phyloP scores from a whole-genome alignment of 2,113 vertebrate species.

The Megalops atlanticus region DNA sequence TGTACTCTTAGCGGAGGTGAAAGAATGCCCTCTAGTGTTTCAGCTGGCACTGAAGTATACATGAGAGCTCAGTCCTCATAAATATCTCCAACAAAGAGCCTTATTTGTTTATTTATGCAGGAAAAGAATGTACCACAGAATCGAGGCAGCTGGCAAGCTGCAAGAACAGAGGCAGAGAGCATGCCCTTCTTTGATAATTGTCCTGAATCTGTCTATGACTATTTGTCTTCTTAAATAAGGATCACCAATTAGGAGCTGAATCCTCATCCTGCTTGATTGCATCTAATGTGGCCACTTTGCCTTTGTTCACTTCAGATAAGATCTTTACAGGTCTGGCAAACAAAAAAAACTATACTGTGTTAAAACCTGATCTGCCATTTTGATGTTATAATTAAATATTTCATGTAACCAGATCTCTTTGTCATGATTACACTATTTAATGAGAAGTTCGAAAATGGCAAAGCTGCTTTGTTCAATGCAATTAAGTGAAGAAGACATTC shows the following conservation, averaged over 20 bases:
- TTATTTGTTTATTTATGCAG: not conserved
- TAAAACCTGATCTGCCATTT: too few species aligned
- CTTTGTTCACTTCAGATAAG: not conserved
- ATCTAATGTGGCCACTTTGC: not conserved
- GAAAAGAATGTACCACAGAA: not conserved
- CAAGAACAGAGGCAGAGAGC: not conserved
- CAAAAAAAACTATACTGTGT: too few species aligned
- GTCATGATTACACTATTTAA: not conserved
- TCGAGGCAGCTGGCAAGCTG: not conserved
- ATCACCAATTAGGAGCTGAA: not conserved
- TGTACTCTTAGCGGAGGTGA: not conserved
- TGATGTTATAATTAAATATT: not conserved
- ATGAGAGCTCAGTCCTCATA: not conserved
- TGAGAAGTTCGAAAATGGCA: not conserved
- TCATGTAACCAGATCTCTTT: not conserved
- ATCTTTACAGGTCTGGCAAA: too few species aligned
- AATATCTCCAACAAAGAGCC: not conserved
- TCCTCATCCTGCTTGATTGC: not conserved
- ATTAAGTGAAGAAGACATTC: not conserved
- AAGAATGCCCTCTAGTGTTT: slow-evolving; percentile 33
- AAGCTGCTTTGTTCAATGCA: not conserved
- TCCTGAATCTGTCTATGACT: too few species aligned
- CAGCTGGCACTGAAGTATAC: not conserved
- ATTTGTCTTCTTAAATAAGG: not conserved
- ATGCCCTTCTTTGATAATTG: not conserved